These are phyloP conservation scores for Eudemis profundana DNA, from an alignment of 2,888 invertebrate genomes.

Conservation along the genomic window DNA sequence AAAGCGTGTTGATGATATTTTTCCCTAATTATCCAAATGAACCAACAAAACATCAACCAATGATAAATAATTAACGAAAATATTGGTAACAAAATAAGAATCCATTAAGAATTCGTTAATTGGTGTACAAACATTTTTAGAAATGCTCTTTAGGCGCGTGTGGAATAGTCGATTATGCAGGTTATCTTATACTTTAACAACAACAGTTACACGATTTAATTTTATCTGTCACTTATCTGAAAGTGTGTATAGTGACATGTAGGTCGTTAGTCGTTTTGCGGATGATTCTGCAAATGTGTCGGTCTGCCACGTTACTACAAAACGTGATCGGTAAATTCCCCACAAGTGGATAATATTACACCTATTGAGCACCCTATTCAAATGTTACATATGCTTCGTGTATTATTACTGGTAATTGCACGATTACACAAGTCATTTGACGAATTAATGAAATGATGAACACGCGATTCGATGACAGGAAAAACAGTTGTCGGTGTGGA, in stretches of 20 bases:
- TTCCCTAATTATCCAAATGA: too few species aligned
- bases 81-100: too few species aligned
- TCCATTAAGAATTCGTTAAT: too few species aligned
- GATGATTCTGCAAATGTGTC: slow-evolving; percentile 16
- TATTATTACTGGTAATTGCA: slow-evolving; percentile 7
- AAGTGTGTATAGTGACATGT: slow-evolving; percentile 5
- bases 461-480: not conserved
- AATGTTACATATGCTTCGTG: not conserved
- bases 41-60: too few species aligned
- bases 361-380: not conserved
- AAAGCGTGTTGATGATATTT: too few species aligned
- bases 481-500: not conserved
- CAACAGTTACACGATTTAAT: slow-evolving; percentile 6
- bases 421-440: slow-evolving; percentile 5
- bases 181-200: not conserved
- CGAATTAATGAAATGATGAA: slow-evolving; percentile 8
- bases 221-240: slow-evolving; percentile 17
- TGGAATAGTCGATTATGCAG: too few species aligned
- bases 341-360: slow-evolving; percentile 33
- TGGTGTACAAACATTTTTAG: too few species aligned
- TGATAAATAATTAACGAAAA: too few species aligned
- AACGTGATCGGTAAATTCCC: slow-evolving; percentile 35
- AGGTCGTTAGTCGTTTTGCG: slow-evolving; percentile 18
- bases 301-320: slow-evolving; percentile 22
- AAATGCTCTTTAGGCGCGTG: too few species aligned